Conservation (phyloP, 1,140 invertebrate species). For the Meloidogyne exigua region DNA sequence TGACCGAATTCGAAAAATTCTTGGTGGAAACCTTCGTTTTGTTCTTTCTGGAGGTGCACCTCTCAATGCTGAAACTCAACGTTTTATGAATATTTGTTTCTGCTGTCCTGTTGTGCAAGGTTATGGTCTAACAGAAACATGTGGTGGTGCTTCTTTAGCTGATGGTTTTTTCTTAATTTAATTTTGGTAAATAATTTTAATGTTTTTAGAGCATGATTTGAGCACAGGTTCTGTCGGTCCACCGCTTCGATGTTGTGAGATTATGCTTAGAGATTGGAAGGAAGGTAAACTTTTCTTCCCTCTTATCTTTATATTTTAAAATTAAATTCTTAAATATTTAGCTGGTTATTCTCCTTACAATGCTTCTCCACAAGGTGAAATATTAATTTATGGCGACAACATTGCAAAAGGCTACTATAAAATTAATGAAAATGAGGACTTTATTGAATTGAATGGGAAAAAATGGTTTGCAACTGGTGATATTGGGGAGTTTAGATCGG, state of each 20-base stretch:
- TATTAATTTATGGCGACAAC: slow-evolving; percentile 84
- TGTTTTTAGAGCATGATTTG: slow-evolving; percentile 68
- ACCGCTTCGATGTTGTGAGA: slow-evolving; percentile 80
- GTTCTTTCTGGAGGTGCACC: slow-evolving; percentile 90
- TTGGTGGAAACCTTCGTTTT: slow-evolving; percentile 82
- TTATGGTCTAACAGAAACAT: slow-evolving; percentile 95
- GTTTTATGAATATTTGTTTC: slow-evolving; percentile 87
- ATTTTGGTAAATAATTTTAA: not conserved
- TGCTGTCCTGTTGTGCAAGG: slow-evolving; percentile 87
- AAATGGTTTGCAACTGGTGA: slow-evolving; percentile 93
- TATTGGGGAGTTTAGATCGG: slow-evolving; percentile 85
- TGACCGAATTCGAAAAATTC: slow-evolving; percentile 74
- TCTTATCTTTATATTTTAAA: too few species aligned
- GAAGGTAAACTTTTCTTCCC: too few species aligned
- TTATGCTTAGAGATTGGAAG: slow-evolving; percentile 86
- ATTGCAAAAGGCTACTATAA: slow-evolving; percentile 92
- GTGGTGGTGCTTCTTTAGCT: slow-evolving; percentile 85
- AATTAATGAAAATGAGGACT: slow-evolving; percentile 81
- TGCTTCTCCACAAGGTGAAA: slow-evolving; percentile 86
- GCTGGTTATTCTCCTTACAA: slow-evolving; percentile 80
- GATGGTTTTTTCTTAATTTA: slow-evolving; percentile 68
- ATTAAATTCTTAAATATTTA: slow-evolving; percentile 19
- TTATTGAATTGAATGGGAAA: slow-evolving; percentile 76
- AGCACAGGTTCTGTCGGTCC: slow-evolving; percentile 82
- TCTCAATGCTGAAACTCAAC: slow-evolving; percentile 88